Evolutionary conservation across 2,797 vertebrate genomes (phyloP), one percentile per base, ranked within the genome.

Genomic region (Gadopsis marmoratus): DNA sequence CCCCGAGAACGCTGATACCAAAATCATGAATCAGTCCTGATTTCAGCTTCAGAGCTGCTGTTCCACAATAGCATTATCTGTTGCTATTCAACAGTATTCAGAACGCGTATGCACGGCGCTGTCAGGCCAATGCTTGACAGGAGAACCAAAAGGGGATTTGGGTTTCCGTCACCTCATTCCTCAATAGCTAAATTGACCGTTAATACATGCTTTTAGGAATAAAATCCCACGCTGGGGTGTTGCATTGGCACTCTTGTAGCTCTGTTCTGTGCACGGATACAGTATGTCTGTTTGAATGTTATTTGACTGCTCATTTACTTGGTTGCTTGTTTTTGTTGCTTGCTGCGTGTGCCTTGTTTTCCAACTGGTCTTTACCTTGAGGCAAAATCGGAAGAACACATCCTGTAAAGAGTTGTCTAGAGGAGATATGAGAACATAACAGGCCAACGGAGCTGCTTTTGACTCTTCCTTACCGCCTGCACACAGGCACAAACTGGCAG

Each of bases 401-500:
- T 84, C 82, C 82, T 86, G 70, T 70, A n/a, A 84, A 83, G 71
- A 82, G 72, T 74, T 83, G 78, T 84, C 82, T 78, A 76, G 84
- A 79, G 78, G 80, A 89, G 86, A 87, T 83, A 83, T 78, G 83
- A 81, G 74, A 87, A 75, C 79, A 64, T 56, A 80, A 82, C 66
- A 86, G 90, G 83, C 87, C 87, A 91, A 79, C 59, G 88, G 82
- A 89, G 84, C 81, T 83, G 73, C 78, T 86, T 86, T 80, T 76
- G 62, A 88, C 71, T 81, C 35, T 79, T 76, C 55, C 7, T 81
- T 47, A n/a, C 65, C 14, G 61, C 80, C 54, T 62, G 63, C 61
- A 26, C 74, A 72, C 63, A 56, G 33, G 61, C 67, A 68, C 63
- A 55, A n/a, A 63, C 39, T n/a, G 51, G 37, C 55, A 81, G 48